A percentile compares a stretch with the other conserved stretches of the same genome.
Evolutionary conservation across 53 echinoderm and acorn worm species (phyloP).

Genomic region (Apostichopus leukothele): DNA sequence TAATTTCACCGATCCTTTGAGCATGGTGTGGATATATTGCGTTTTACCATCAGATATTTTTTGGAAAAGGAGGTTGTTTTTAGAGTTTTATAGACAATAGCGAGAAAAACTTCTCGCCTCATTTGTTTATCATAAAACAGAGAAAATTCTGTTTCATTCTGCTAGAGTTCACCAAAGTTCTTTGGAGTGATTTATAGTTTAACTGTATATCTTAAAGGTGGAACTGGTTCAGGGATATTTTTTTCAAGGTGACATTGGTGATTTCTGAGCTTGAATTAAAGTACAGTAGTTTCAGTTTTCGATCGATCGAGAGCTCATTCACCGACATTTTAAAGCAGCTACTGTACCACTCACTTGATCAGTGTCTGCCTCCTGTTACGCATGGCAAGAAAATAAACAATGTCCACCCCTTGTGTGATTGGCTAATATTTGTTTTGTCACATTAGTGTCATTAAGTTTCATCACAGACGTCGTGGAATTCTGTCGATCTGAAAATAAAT

Average conservation of each 20-base stretch:
- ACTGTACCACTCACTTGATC: no score
- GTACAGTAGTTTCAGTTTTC: neutral
- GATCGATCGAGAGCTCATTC: neutral
- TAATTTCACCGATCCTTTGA: no score
- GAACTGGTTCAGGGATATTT: neutral
- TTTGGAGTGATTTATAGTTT: neutral
- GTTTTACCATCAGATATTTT: no score
- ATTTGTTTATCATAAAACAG: neutral
- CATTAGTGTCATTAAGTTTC: no score
- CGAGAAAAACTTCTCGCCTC: neutral
- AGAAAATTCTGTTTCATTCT: neutral
- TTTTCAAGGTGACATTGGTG: neutral
- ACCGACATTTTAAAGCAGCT: no score
- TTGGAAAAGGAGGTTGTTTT: neutral
- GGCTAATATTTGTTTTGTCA: no score
- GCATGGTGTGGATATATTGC: no score
- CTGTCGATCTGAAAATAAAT: no score
- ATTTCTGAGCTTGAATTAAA: neutral
- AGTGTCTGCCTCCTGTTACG: no score
- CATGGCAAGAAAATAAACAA: no score
- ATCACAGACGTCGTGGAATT: no score
- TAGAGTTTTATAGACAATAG: neutral
- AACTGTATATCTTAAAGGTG: neutral
- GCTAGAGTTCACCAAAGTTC: neutral
- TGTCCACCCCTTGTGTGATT: no score